Percentiles rank a stretch among this genome's conserved stretches.
These are phyloP conservation scores for Brachystomella parvula DNA, from an alignment of 1,140 invertebrate genomes.

Conservation along the genomic window DNA sequence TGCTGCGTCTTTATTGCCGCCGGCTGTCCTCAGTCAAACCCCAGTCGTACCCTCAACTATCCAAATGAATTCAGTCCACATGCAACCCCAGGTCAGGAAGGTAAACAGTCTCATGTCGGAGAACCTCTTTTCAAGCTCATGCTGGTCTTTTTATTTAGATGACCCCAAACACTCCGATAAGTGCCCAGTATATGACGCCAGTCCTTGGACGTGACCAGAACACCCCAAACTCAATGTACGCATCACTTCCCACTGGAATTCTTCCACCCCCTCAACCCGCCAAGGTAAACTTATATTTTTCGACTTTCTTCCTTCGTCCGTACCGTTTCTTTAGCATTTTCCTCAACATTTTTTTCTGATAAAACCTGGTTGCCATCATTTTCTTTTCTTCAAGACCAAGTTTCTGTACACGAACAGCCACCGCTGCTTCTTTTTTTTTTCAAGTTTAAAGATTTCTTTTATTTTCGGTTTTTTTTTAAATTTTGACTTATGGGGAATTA, in stretches of 20 bases:
- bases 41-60: slow-evolving; percentile 33
- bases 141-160: not conserved
- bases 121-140: not conserved
- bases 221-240: not conserved
- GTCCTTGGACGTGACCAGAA: not conserved
- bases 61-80: not conserved
- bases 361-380: too few species aligned
- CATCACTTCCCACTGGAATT: slow-evolving; percentile 20
- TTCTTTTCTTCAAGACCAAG: not conserved
- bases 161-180: not conserved
- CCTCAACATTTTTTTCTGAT: not conserved
- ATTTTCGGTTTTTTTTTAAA: too few species aligned
- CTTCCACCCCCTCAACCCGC: slow-evolving; percentile 62
- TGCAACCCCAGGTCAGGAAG: not conserved
- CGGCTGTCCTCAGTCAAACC: slow-evolving; percentile 28
- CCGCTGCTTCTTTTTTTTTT: not conserved
- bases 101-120: not conserved
- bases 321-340: slow-evolving; percentile 4
- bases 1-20: not conserved
- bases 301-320: too few species aligned
- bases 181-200: not conserved
- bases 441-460: too few species aligned
- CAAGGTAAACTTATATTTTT: slow-evolving; percentile 48
- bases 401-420: not conserved
- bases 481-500: not conserved